Conservation (phyloP, 2,888 invertebrate genomes). For the Xanthia icteritia region DNA sequence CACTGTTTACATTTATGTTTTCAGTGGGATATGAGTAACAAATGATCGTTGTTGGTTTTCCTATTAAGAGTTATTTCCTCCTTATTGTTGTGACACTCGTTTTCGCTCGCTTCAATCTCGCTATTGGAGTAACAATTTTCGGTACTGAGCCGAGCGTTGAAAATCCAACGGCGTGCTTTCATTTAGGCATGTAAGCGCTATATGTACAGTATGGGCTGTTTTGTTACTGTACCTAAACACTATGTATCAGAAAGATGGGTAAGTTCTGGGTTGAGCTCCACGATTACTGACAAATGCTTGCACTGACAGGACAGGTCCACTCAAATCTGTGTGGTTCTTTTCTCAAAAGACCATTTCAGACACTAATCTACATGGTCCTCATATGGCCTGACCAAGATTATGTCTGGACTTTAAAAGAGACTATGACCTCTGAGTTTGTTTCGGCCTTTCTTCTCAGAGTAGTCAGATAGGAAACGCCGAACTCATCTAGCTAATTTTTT, state of each 20-base stretch:
- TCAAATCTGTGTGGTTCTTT: too few species aligned
- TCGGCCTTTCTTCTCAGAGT: too few species aligned
- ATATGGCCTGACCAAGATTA: too few species aligned
- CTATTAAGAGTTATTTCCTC: constrained; percentile 12
- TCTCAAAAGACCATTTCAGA: too few species aligned
- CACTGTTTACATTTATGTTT: not conserved
- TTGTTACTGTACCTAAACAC: not conserved
- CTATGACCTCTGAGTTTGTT: too few species aligned
- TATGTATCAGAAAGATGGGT: not conserved
- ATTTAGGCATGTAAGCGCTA: not conserved
- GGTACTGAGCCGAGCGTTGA: not conserved
- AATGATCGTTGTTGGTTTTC: constrained; percentile 1
- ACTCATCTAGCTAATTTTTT: too few species aligned
- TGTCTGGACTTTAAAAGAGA: too few species aligned
- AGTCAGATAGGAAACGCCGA: too few species aligned
- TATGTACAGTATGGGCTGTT: not conserved
- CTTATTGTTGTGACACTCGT: not conserved
- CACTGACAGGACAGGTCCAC: too few species aligned
- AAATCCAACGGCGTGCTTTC: not conserved
- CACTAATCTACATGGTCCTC: too few species aligned
- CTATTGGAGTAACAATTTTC: not conserved
- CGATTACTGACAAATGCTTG: too few species aligned
- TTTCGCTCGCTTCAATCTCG: not conserved
- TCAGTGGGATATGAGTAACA: not conserved
- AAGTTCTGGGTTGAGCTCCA: too few species aligned